phyloP scores from a whole-genome alignment of 2,797 vertebrate genomes.

The Xenopus petersii region DNA sequence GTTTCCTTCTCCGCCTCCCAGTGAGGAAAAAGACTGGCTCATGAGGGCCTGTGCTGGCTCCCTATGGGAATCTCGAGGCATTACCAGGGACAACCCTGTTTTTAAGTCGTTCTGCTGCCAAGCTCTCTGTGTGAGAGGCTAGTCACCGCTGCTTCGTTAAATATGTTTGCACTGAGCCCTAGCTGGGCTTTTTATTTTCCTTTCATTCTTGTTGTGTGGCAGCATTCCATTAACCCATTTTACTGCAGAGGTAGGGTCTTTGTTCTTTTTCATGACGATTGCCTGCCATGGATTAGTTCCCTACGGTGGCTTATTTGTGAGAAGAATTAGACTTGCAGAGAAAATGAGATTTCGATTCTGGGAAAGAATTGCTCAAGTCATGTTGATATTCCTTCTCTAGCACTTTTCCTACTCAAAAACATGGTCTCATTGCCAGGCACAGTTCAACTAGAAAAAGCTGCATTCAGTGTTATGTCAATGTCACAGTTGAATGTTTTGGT shows the following conservation, averaged over 20 bases:
- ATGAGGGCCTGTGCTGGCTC: constrained; percentile 40
- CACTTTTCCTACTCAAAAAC: too few species aligned
- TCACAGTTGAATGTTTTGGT: not conserved
- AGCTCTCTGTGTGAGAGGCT: constrained; percentile 26
- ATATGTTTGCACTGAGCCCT: constrained; percentile 48
- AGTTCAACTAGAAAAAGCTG: not conserved
- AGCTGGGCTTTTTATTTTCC: constrained; percentile 25
- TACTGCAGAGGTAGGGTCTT: not conserved
- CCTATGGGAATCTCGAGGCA: constrained; percentile 39
- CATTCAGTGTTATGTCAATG: not conserved
- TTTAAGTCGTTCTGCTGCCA: constrained; percentile 32
- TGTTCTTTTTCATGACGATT: too few species aligned
- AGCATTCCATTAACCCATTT: not conserved
- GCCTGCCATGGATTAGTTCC: too few species aligned
- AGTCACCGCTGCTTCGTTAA: constrained; percentile 44
- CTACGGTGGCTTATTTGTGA: too few species aligned
- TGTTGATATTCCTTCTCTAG: too few species aligned
- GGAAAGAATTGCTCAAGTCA: too few species aligned
- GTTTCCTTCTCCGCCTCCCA: constrained; percentile 15
- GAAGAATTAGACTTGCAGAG: too few species aligned
- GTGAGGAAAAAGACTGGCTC: constrained; percentile 37
- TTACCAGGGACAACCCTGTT: constrained; percentile 44
- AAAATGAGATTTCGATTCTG: too few species aligned
- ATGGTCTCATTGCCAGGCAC: too few species aligned
- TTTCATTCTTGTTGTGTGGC: not conserved